Evolutionary conservation across 2,888 invertebrate genomes (phyloP).

Genomic region (Philereme vetulata): DNA sequence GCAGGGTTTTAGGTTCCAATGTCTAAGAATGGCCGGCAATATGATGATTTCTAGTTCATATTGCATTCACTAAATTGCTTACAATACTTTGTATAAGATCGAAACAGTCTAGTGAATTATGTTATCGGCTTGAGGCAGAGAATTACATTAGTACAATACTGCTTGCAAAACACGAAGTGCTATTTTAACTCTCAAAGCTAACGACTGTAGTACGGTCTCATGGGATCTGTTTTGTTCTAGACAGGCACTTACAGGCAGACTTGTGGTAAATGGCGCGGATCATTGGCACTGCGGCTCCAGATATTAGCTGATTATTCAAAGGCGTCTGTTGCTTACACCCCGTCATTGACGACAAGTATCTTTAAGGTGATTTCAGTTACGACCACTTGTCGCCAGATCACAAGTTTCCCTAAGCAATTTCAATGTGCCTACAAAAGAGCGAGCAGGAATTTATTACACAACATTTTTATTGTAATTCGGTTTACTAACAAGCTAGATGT

Average conservation of each 20-base stretch:
- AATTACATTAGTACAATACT: constrained; percentile 11
- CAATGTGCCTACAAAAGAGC: constrained; percentile 12
- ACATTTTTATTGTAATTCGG: constrained; percentile 9
- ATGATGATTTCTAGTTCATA: too few species aligned
- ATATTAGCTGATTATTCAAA: constrained; percentile 59
- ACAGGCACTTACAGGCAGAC: constrained; percentile 66
- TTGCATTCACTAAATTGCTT: too few species aligned
- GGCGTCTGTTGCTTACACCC: constrained; percentile 52
- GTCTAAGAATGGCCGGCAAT: too few species aligned
- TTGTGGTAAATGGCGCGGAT: constrained; percentile 64
- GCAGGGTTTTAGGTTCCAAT: too few species aligned
- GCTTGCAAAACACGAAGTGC: constrained; percentile 40
- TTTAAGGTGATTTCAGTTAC: constrained; percentile 29
- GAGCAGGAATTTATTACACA: constrained; percentile 3
- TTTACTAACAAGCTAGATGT: constrained; percentile 1
- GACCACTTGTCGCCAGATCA: constrained; percentile 34
- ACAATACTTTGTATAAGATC: too few species aligned
- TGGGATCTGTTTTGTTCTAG: constrained; percentile 57
- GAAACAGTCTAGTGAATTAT: too few species aligned
- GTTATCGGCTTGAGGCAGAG: background rate
- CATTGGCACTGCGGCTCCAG: constrained; percentile 50
- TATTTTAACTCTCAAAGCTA: constrained; percentile 65
- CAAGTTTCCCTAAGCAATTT: constrained; percentile 24
- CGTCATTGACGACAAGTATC: constrained; percentile 39
- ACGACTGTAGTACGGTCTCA: constrained; percentile 57